Base-by-base conservation (phyloP, 2,797 vertebrate species). In the Gallinago solitaria region DNA sequence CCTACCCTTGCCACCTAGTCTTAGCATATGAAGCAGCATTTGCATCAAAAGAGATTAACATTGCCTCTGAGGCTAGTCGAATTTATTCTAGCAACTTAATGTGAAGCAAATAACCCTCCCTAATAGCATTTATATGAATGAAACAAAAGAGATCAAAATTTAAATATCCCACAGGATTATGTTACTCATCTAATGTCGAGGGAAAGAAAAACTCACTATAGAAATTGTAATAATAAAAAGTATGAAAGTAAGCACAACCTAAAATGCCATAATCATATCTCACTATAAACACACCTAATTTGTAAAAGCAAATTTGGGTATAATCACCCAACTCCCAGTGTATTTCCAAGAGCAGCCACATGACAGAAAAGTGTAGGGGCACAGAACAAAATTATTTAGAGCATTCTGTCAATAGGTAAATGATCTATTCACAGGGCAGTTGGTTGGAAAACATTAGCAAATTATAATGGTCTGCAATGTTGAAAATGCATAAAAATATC, bases 101-200 rank as follows among this genome's bases (percentile, higher is more conserved):
- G 21, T 37, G 90, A 90, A 87, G 56, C 15, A 91, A 92, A 92
- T 83, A 92, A 83, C 30, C 9, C 24, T 89, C 41, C n/a, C 35
- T 51, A 85, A 87, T 50, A 83, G 50, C 43, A 88, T 78, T 82
- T 83, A 67, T 83, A 71, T 51, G 53, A 79, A 93, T 56, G 53
- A 95, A 60, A 83, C 24, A 65, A 86, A 89, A 89, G 53, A 78
- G 80, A 92, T 67, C 5, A 56, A 81, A 89, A 83, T 91, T 92
- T 69, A 85, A 94, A 87, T 87, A 89, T 27, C 51, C 37, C 65
- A 51, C 33, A 57, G 60, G 61, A 88, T 90, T 94, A 76, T 16
- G 56, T 74, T 95, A 63, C 32, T 73, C 73, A 64, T 78, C 45
- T 68, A 64, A 77, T 73, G 20, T 64, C 35, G 70, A 6, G 12